phyloP scores from a whole-genome alignment of 2,113 vertebrate species.

The Bujurquina vittata region DNA sequence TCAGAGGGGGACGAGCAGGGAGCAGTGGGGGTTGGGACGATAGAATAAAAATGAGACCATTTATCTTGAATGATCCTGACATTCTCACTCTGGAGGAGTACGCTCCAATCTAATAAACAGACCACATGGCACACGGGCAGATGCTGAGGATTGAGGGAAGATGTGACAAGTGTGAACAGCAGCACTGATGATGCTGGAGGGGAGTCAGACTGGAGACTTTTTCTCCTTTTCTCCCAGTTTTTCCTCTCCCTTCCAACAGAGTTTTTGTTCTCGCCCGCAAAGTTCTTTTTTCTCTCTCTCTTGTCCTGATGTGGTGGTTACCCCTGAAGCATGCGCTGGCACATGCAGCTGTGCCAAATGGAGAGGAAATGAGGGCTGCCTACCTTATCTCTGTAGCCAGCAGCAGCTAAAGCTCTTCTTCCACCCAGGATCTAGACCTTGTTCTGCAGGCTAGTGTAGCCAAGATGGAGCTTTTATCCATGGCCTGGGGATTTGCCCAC shows the following conservation, averaged over 20 bases:
- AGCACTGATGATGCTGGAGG: constrained; percentile 23
- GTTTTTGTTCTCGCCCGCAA: constrained; percentile 15
- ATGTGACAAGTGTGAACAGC: constrained; percentile 23
- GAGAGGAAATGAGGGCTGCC: constrained; percentile 44
- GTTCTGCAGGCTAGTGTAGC: constrained; percentile 25
- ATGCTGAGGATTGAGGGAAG: constrained; percentile 18
- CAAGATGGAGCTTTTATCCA: constrained; percentile 45
- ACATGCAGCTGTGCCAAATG: constrained; percentile 55
- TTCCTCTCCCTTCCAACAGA: constrained; percentile 12
- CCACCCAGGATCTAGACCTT: constrained; percentile 62
- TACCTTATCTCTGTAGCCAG: constrained; percentile 76
- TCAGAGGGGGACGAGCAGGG: constrained; percentile 12
- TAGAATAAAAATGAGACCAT: constrained; percentile 60
- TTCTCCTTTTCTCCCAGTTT: constrained; percentile 17
- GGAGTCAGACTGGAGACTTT: constrained; percentile 30
- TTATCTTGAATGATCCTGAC: constrained; percentile 78
- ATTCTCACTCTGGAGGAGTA: constrained; percentile 57
- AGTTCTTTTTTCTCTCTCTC: constrained; percentile 1
- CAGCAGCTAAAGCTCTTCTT: constrained; percentile 64
- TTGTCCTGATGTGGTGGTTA: constrained; percentile 8
- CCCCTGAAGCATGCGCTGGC: constrained; percentile 22
- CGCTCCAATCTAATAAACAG: constrained; percentile 67
- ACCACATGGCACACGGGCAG: constrained; percentile 17
- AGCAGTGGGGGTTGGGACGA: background rate
- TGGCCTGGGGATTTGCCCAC: constrained; percentile 52